Percentiles rank a stretch among this genome's conserved stretches.
Conservation (phyloP, 2,113 vertebrate genomes). For the Mobula hypostoma region DNA sequence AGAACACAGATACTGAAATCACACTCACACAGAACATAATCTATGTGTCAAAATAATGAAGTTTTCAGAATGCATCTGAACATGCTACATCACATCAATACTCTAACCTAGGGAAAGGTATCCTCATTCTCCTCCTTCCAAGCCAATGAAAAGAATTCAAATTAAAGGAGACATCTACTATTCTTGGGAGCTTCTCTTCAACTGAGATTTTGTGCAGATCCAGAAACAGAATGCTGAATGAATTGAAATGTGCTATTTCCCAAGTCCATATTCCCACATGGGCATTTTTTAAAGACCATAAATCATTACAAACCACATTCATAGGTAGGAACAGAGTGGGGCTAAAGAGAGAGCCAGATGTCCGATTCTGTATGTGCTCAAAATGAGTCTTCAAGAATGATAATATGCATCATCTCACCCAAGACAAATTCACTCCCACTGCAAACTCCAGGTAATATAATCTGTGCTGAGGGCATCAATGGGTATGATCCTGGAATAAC, state of each 20-base stretch:
- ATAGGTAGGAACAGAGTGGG: background rate
- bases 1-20: slow-evolving; percentile 44
- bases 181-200: background rate
- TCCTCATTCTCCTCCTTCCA: background rate
- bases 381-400: background rate
- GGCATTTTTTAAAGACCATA: background rate
- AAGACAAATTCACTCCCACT: background rate
- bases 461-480: background rate
- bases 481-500: background rate
- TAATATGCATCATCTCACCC: background rate
- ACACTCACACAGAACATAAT: slow-evolving; percentile 41
- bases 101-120: background rate
- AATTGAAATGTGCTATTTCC: background rate
- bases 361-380: background rate
- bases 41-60: background rate
- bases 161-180: background rate
- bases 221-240: background rate
- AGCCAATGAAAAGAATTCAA: background rate
- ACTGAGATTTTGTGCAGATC: background rate
- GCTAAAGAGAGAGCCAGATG: background rate
- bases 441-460: background rate
- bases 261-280: background rate
- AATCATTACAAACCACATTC: background rate
- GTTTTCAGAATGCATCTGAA: slow-evolving; percentile 34
- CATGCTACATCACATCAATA: background rate